Evolutionary conservation across 2,113 vertebrate species (phyloP).

Genomic region (Phyllostomus discolor): DNA sequence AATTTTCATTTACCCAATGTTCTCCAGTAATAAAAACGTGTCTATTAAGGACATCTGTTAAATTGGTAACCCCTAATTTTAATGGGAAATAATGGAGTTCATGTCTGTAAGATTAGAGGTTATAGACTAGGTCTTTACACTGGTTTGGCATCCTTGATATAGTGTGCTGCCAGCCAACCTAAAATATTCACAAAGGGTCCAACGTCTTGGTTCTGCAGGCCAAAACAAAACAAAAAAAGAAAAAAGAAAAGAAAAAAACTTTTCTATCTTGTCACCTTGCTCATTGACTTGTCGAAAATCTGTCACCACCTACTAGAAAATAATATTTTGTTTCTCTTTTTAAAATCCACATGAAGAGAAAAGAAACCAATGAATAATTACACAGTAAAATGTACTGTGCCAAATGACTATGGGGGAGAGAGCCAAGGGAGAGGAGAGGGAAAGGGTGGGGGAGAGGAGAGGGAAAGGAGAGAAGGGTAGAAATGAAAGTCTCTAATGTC

Average conservation of each 20-base stretch:
- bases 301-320: slow-evolving; percentile 78
- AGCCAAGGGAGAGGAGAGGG: neutral
- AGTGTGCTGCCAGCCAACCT: slow-evolving; percentile 79
- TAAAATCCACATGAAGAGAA: slow-evolving; percentile 72
- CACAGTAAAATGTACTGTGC: slow-evolving; percentile 65
- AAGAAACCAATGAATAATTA: slow-evolving; percentile 79
- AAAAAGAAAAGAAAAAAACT: slow-evolving; percentile 52
- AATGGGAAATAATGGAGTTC: slow-evolving; percentile 85
- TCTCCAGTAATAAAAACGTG: slow-evolving; percentile 79
- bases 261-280: slow-evolving; percentile 76
- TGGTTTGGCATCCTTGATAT: slow-evolving; percentile 74
- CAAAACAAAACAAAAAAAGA: slow-evolving; percentile 70
- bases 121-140: slow-evolving; percentile 77
- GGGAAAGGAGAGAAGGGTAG: neutral
- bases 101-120: slow-evolving; percentile 85
- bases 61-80: slow-evolving; percentile 85
- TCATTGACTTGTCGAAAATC: slow-evolving; percentile 78
- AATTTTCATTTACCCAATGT: slow-evolving; percentile 84
- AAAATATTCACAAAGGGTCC: slow-evolving; percentile 73
- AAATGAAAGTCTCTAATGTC: neutral
- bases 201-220: slow-evolving; percentile 59
- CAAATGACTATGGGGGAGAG: slow-evolving; percentile 26
- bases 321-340: slow-evolving; percentile 80
- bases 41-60: slow-evolving; percentile 84
- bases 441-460: neutral